Percentiles rank a stretch among this genome's conserved stretches.
Conservation (phyloP, 2,113 vertebrate species). For the Elephas maximus region DNA sequence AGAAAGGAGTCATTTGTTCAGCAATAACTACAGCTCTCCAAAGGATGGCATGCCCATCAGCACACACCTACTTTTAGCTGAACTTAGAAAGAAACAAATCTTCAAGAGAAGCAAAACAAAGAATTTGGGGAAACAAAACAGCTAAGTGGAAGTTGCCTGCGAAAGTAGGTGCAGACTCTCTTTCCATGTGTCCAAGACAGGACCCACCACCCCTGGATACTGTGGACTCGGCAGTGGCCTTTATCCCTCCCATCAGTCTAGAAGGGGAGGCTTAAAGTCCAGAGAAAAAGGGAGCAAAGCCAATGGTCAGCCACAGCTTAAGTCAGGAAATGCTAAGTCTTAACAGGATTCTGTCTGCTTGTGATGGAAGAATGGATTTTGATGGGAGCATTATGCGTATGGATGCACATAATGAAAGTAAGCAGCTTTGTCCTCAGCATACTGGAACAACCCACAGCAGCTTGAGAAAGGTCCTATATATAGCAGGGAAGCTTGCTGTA, state of each 20-base stretch:
- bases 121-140: background rate
- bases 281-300: background rate
- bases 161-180: background rate
- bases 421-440: background rate
- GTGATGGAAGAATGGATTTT: background rate
- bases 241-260: background rate
- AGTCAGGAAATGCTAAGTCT: background rate
- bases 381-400: background rate
- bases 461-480: background rate
- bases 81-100: background rate
- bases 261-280: background rate
- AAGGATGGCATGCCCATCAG: background rate
- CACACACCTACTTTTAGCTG: constrained; percentile 11
- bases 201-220: background rate
- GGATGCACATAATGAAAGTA: background rate
- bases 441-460: background rate
- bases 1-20: constrained; percentile 67
- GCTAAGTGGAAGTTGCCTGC: background rate
- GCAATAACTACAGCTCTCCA: constrained; percentile 75
- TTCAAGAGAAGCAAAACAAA: constrained; percentile 33
- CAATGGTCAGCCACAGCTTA: background rate
- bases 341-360: background rate
- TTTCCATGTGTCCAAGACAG: background rate
- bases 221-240: background rate
- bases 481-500: background rate